phyloP scores from a whole-genome alignment of 2,797 vertebrate species.

The Xenentodon cancila region DNA sequence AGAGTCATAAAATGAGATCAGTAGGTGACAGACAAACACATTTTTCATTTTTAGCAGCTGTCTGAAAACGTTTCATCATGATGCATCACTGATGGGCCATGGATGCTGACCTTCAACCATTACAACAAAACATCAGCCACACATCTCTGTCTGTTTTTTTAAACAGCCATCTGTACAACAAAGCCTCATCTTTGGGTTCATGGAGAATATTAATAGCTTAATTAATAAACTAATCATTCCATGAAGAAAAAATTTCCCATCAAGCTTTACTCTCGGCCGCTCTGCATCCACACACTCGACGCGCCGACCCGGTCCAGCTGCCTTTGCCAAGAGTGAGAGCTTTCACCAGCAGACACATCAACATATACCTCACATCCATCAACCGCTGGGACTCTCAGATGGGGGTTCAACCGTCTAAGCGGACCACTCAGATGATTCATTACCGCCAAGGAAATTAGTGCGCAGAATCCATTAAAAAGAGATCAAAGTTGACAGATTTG shows the following conservation, averaged over 20 bases:
- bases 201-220: conserved; percentile 69
- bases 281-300: conserved; percentile 2
- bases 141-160: neutral
- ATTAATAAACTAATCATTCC: conserved; percentile 70
- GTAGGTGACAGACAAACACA: conserved; percentile 23
- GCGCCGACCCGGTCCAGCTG: conserved; percentile 37
- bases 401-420: conserved; percentile 62
- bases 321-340: conserved; percentile 20
- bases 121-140: neutral
- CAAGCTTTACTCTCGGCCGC: neutral
- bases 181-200: conserved; percentile 9
- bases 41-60: conserved; percentile 40
- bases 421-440: conserved; percentile 69
- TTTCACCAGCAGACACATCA: conserved; percentile 64
- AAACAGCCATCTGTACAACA: neutral
- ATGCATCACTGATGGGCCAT: neutral
- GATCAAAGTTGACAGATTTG: conserved; percentile 65
- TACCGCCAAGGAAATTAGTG: conserved; percentile 74
- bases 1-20: neutral
- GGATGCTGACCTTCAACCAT: too few relatives aligned
- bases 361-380: conserved; percentile 77
- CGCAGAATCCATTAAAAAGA: conserved; percentile 67
- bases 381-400: conserved; percentile 56
- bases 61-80: conserved; percentile 28
- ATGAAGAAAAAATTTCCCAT: conserved; percentile 29